phyloP scores from a whole-genome alignment of 2,888 invertebrate species.

The Pedicia rivosa region DNA sequence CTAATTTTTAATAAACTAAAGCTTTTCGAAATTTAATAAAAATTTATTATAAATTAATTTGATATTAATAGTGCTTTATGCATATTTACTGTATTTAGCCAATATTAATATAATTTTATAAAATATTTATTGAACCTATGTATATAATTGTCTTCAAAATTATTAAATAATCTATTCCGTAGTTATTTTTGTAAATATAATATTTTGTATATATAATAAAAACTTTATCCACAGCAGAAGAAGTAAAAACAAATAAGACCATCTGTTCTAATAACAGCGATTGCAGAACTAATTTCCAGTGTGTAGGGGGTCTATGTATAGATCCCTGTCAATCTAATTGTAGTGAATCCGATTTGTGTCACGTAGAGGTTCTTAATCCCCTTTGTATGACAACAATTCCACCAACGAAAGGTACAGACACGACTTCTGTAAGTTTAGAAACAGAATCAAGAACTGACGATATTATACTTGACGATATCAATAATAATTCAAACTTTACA shows the following conservation, averaged over 20 bases:
- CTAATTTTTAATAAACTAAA: too few species aligned
- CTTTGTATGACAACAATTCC: constrained; percentile 34
- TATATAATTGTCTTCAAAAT: too few species aligned
- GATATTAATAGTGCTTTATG: too few species aligned
- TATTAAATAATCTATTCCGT: too few species aligned
- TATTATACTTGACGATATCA: too few species aligned
- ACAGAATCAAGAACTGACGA: background rate
- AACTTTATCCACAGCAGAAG: constrained; percentile 14
- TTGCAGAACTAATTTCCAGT: constrained; percentile 29
- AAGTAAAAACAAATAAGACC: constrained; percentile 13
- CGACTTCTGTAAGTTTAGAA: background rate
- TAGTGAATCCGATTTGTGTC: constrained; percentile 25
- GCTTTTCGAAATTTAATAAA: too few species aligned
- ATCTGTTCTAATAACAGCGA: constrained; percentile 29
- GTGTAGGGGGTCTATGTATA: constrained; percentile 26
- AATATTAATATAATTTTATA: too few species aligned
- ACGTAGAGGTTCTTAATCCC: constrained; percentile 25
- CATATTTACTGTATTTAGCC: too few species aligned
- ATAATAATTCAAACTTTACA: too few species aligned
- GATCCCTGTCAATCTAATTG: constrained; percentile 28
- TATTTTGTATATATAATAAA: constrained; percentile 8
- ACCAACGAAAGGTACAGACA: background rate
- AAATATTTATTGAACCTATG: too few species aligned
- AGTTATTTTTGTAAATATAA: constrained; percentile 10
- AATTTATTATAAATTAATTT: too few species aligned